Conservation (phyloP, 1,140 invertebrate species). For the Probaryconus sp. region DNA sequence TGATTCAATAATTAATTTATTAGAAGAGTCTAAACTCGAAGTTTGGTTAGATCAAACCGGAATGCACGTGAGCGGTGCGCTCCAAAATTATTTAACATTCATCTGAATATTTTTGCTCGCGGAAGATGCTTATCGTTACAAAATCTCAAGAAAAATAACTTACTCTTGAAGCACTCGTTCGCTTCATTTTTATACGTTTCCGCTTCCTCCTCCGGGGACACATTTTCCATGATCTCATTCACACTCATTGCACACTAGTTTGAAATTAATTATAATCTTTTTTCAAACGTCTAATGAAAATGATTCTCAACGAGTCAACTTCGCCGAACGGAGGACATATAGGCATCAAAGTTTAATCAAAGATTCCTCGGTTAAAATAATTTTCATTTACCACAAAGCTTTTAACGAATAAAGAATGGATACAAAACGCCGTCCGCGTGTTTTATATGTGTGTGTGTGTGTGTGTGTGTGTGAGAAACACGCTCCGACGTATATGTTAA, state of each 20-base stretch:
- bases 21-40: too few species aligned
- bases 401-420: conserved; percentile 27
- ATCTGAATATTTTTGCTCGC: too few species aligned
- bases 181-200: conserved; percentile 90
- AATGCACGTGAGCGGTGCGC: too few species aligned
- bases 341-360: conserved; percentile 40
- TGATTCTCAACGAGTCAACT: conserved; percentile 38
- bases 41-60: too few species aligned
- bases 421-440: too few species aligned
- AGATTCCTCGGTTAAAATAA: conserved; percentile 18
- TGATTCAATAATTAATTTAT: too few species aligned
- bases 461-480: too few species aligned
- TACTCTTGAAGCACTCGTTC: conserved; percentile 92
- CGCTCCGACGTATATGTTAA: too few species aligned
- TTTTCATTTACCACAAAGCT: conserved; percentile 32
- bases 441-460: too few species aligned
- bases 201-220: conserved; percentile 76
- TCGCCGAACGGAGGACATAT: conserved; percentile 11
- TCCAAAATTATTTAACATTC: too few species aligned
- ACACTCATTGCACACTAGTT: conserved; percentile 40
- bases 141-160: conserved; percentile 64
- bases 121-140: background rate
- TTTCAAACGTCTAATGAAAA: conserved; percentile 43
- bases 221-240: conserved; percentile 29
- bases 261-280: conserved; percentile 5